These are phyloP conservation scores for Diplodus puntazzo DNA, from an alignment of 2,797 vertebrate genomes.

Conservation along the genomic window DNA sequence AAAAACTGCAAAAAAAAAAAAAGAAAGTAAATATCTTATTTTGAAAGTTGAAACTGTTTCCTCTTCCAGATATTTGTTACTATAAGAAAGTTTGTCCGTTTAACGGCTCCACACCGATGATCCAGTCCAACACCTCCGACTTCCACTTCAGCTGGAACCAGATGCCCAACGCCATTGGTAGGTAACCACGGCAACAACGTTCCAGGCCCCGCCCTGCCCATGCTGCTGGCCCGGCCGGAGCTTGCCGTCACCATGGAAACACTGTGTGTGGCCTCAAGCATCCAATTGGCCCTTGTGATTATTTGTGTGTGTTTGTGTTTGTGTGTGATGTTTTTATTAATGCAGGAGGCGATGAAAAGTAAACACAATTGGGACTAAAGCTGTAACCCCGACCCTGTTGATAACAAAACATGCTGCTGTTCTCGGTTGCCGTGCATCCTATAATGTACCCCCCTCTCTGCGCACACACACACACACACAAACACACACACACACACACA, in stretches of 20 bases:
- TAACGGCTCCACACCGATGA: conserved; percentile 93
- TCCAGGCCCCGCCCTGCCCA: conserved; percentile 46
- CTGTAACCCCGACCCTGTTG: conserved; percentile 14
- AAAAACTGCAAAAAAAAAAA: conserved; percentile 10
- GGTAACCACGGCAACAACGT: conserved; percentile 72
- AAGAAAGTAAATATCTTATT: not conserved
- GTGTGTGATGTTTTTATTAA: conserved; percentile 38
- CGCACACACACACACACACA: not conserved
- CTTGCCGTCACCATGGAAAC: conserved; percentile 75
- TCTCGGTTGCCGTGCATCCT: conserved; percentile 12
- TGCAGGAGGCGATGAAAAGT: conserved; percentile 43
- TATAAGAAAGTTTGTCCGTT: conserved; percentile 98
- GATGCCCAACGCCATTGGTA: conserved; percentile 96
- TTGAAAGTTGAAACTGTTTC: conserved; percentile 18
- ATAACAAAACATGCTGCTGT: conserved; percentile 16
- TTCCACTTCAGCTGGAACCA: conserved; percentile 99
- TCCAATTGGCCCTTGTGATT: conserved; percentile 43
- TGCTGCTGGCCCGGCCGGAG: conserved; percentile 56
- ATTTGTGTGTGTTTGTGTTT: conserved; percentile 29
- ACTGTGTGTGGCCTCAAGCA: conserved; percentile 52
- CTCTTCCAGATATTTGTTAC: conserved; percentile 90
- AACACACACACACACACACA: not conserved
- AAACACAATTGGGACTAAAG: conserved; percentile 40
- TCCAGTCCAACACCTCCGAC: conserved; percentile 94
- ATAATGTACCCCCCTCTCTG: conserved; percentile 1